A percentile compares a stretch with the other conserved stretches of the same genome.
phyloP scores from a whole-genome alignment of 2,888 invertebrate species.

The Drosophila pseudotalamancana region DNA sequence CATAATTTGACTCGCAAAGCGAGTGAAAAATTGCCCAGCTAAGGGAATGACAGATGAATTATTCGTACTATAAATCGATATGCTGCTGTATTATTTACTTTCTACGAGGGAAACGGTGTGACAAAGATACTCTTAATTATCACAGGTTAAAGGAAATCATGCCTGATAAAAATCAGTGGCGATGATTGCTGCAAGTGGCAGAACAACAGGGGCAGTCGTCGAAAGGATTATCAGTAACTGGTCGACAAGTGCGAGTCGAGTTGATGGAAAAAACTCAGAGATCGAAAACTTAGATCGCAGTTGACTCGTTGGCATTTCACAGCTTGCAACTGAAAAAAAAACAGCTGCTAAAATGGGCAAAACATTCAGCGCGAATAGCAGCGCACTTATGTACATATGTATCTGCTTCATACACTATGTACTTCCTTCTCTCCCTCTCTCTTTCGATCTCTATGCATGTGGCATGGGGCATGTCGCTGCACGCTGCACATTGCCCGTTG shows the following conservation, averaged over 20 bases:
- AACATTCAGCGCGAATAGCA: slow-evolving; percentile 70
- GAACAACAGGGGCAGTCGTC: background rate
- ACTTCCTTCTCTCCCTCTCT: slow-evolving; percentile 17
- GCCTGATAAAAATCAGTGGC: slow-evolving; percentile 80
- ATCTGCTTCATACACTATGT: slow-evolving; percentile 76
- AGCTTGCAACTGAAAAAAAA: slow-evolving; percentile 33
- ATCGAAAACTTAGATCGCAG: slow-evolving; percentile 50
- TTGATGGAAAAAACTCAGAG: slow-evolving; percentile 76
- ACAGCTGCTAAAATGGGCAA: slow-evolving; percentile 78
- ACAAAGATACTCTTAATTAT: slow-evolving; percentile 60
- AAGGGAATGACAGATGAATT: slow-evolving; percentile 82
- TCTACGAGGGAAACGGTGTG: slow-evolving; percentile 41
- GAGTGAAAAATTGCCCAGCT: slow-evolving; percentile 75
- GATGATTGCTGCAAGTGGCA: slow-evolving; percentile 65
- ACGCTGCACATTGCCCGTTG: slow-evolving; percentile 41
- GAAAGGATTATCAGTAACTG: slow-evolving; percentile 2
- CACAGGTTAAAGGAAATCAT: slow-evolving; percentile 80
- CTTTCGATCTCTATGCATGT: slow-evolving; percentile 26
- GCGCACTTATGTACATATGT: slow-evolving; percentile 72
- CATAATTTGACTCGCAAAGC: too few relatives aligned
- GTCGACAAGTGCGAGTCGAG: slow-evolving; percentile 70
- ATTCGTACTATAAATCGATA: slow-evolving; percentile 83
- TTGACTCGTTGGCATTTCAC: slow-evolving; percentile 37
- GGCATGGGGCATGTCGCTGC: slow-evolving; percentile 31
- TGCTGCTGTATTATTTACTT: slow-evolving; percentile 26